Base-by-base conservation (phyloP, 2,888 invertebrate genomes). In the Agrotis ipsilon region DNA sequence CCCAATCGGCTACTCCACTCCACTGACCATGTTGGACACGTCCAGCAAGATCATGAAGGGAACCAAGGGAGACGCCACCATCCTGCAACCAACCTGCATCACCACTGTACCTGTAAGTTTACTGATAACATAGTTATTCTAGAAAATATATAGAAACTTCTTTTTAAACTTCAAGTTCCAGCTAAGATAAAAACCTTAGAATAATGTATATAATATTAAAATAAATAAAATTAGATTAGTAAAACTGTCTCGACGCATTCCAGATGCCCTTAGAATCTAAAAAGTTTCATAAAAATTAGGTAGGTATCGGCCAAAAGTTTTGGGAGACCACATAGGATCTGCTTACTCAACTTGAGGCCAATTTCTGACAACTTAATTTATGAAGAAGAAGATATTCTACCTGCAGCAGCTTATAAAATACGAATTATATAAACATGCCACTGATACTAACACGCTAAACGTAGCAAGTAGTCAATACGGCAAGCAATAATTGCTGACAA, bases 11-110 rank as follows among this genome's bases (percentile, higher is more conserved):
- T 99, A 99, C 94, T 99, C 99, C 0, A 99, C 99, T 0, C 98
- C 99, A 0, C 96, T 99, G 70, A 99, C 99, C 0, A 97, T 99
- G 97, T 97, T 98, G 85, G 98, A 98, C 92, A 97, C 98, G 39
- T 99, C 99, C 63, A 99, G 99, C 89, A 99, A 99, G 96, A 99
- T 99, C 86, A 99, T 98, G 97, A 97, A 98, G 88, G 99, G 99
- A 57, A 98, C 98, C 71, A 98, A 97, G 90, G 99, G 99, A 6
- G 99, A 99, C 93, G 99, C 99, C 16, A 97, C 98, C 55, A 98
- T 98, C 2, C 96, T 99, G 68, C 97, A 97, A 86, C 99, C 99
- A 4, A 99, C 99, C 2, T 98, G 99, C 88, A 98, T 99, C 97
- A 99, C 99, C 5, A 98, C 99, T 61, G 99, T 99, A 57, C 99